Evolutionary conservation across 35 echinoderm and acorn worm genomes (phyloP).

Genomic region (Lytechinus variegatus): DNA sequence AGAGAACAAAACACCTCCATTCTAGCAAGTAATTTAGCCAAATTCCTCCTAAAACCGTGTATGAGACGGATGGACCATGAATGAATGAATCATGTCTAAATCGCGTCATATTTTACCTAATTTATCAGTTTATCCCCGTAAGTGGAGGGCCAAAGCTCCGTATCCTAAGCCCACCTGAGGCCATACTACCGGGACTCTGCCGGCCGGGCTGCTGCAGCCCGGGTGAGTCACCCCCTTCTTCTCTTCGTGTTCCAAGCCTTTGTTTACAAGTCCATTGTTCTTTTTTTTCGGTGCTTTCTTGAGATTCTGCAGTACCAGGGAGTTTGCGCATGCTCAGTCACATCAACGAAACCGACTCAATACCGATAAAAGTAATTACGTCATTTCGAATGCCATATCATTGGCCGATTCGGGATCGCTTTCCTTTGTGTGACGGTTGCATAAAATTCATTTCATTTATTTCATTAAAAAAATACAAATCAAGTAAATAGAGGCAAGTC

Average conservation of each 20-base stretch:
- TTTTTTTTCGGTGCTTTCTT: background rate
- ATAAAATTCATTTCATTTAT: too few relatives aligned
- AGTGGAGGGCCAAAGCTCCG: constrained; percentile 24
- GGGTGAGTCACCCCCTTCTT: constrained; percentile 18
- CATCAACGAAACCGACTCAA: too few relatives aligned
- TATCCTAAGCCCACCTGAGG: constrained; percentile 33
- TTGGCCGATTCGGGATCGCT: too few relatives aligned
- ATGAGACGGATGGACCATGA: background rate
- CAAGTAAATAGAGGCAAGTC: too few relatives aligned
- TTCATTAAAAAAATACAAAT: too few relatives aligned
- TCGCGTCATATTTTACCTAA: constrained; percentile 37
- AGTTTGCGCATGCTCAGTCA: too few relatives aligned
- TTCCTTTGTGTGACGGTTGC: too few relatives aligned
- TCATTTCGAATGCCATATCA: too few relatives aligned
- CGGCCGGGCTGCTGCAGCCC: background rate
- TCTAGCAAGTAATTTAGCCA: background rate
- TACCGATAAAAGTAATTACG: too few relatives aligned
- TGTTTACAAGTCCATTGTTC: constrained; percentile 17
- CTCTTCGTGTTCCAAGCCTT: background rate
- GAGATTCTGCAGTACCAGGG: too few relatives aligned
- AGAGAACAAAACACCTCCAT: background rate
- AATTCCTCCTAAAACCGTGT: background rate
- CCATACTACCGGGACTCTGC: background rate
- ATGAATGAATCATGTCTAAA: constrained; percentile 43
- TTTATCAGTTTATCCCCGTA: constrained; percentile 39